Percentiles rank a stretch among this genome's conserved stretches.
Conservation (phyloP, 2,888 invertebrate species). For the Poecilus cupreus region DNA sequence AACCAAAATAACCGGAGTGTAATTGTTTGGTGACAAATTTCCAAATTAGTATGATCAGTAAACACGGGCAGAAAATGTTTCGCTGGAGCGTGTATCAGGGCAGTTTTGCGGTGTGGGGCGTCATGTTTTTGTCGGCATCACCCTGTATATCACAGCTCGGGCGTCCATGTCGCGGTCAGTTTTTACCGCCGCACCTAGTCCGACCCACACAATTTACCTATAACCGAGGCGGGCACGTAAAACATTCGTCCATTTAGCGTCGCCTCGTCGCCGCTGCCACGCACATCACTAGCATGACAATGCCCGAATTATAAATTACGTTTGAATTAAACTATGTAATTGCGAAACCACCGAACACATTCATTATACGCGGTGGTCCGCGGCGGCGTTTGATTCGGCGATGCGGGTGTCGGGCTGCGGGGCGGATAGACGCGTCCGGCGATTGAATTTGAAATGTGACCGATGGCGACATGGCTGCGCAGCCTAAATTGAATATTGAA, state of each 20-base stretch:
- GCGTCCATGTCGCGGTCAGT: constrained; percentile 42
- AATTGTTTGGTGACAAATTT: constrained; percentile 24
- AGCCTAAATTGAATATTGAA: constrained; percentile 32
- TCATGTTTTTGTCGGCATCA: constrained; percentile 47
- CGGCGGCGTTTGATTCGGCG: constrained; percentile 37
- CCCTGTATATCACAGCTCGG: constrained; percentile 45
- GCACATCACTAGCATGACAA: constrained; percentile 73
- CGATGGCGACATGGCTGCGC: constrained; percentile 40
- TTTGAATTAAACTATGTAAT: constrained; percentile 75
- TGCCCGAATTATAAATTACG: constrained; percentile 73
- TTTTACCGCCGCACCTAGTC: constrained; percentile 41
- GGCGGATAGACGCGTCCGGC: constrained; percentile 41
- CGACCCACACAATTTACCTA: constrained; percentile 49
- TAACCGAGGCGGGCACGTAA: constrained; percentile 46
- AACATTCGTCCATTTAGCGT: constrained; percentile 25
- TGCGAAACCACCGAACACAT: constrained; percentile 72
- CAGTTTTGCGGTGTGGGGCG: constrained; percentile 17
- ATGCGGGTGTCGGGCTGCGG: constrained; percentile 23
- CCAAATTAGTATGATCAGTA: constrained; percentile 8
- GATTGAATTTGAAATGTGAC: constrained; percentile 60
- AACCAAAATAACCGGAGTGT: neutral
- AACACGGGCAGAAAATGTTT: constrained; percentile 8
- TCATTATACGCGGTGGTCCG: constrained; percentile 68
- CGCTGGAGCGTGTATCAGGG: neutral
- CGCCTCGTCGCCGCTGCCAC: neutral